Evolutionary conservation across 2,888 invertebrate species (phyloP).

Genomic region (Phania funesta): DNA sequence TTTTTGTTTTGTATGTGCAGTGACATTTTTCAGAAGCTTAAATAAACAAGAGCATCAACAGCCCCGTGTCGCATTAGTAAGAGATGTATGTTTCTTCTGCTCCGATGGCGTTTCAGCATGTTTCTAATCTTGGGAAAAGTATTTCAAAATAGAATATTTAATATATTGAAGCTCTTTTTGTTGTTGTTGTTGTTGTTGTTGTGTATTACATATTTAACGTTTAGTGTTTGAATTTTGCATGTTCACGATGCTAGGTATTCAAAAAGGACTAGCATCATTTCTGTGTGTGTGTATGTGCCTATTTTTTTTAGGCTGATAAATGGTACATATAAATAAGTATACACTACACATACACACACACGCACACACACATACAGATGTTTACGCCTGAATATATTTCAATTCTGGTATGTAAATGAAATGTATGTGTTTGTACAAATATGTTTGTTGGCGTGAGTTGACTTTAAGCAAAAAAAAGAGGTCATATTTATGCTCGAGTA

Average conservation of each 20-base stretch:
- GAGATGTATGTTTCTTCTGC: not conserved
- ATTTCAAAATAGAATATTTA: not conserved
- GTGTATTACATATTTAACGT: not conserved
- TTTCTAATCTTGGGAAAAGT: not conserved
- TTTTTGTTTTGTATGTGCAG: not conserved
- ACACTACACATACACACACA: not conserved
- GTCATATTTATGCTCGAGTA: constrained; percentile 52
- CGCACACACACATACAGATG: not conserved
- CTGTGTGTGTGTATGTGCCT: not conserved
- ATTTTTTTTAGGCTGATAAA: constrained; percentile 31
- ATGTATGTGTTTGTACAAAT: constrained; percentile 3
- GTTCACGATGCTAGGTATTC: not conserved
- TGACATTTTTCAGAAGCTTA: not conserved
- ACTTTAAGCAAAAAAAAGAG: constrained; percentile 49
- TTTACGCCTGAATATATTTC: not conserved
- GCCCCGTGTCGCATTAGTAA: not conserved
- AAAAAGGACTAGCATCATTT: not conserved
- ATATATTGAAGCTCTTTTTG: not conserved
- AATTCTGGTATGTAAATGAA: not conserved
- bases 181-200: not conserved
- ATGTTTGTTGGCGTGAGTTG: constrained; percentile 20
- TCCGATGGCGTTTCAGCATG: not conserved
- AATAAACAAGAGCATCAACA: not conserved
- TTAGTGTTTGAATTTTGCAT: not conserved
- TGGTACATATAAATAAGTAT: constrained; percentile 49